Evolutionary conservation across 2,113 vertebrate genomes (phyloP), one percentile per base, ranked within the genome.

Genomic region (Nasalis larvatus): DNA sequence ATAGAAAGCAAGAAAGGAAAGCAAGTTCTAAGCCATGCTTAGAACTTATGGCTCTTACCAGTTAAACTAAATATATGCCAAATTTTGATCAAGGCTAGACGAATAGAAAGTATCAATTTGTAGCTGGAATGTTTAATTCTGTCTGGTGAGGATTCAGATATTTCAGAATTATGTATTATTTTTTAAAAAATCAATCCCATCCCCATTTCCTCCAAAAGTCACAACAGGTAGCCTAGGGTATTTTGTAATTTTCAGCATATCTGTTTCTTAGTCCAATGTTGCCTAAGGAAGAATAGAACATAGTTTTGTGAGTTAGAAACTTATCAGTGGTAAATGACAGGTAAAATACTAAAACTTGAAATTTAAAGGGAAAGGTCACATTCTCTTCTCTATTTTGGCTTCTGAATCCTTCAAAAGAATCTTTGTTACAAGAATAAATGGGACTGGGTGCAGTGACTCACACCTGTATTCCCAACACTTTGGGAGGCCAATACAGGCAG

Each of bases 121-220:
- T 95, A 84, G 37, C 30, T 94, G 16, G 73, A 94, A 23, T 95
- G 66, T 35, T 91, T 94, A 32, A 95, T 96, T 94, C 49, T 71
- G 9, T 91, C 80, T 89, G 63, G 18, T 94, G 58, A 92, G 96
- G 54, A 82, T 86, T 40, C 25, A 69, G 6, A 4, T 85, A 52
- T 83, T 95, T 91, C 80, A 94, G 35, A 97, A 93, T 87, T 82
- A n/a, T 17, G 1, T 93, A 52, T 73, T 84, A 84, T 73, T 94
- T 94, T 30, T 8, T 0, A 2, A 68, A 68, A 68, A 68, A 68
- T 63, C 60, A 63, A 8, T 92, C 16, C n/a, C 45, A 35, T 94
- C 95, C 35, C 10, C 68, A 68, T 13, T 87, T 10, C 40, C 37
- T 94, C 32, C 47, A 40, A 27, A 86, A 56, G 40, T 86, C 56